Percentiles rank a stretch among this genome's conserved stretches.
These are phyloP conservation scores for Arge pagana DNA, from an alignment of 2,888 invertebrate genomes.

Conservation along the genomic window DNA sequence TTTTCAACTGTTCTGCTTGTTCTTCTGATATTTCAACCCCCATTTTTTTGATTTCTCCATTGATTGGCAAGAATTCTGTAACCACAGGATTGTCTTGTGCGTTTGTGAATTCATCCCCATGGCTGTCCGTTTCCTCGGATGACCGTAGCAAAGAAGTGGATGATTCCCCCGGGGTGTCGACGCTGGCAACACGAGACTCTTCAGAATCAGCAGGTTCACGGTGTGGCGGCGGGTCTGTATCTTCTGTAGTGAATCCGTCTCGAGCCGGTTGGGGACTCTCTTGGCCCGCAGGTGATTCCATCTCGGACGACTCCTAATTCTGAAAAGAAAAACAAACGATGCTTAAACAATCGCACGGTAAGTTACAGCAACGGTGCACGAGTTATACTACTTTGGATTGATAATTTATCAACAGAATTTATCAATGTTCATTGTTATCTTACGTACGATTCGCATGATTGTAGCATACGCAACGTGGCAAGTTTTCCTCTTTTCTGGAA, in stretches of 20 bases:
- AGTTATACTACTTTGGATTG: no score
- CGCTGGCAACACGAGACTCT: not conserved
- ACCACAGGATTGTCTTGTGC: slow-evolving; percentile 25
- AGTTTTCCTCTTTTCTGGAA: no score
- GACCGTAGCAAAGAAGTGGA: not conserved
- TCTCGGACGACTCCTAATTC: slow-evolving; percentile 39
- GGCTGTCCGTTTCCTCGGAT: not conserved
- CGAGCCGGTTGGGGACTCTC: no score
- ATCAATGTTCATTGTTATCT: not conserved
- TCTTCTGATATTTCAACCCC: slow-evolving; percentile 53
- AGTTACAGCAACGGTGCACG: no score
- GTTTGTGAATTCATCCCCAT: slow-evolving; percentile 16
- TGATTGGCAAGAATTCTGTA: slow-evolving; percentile 43
- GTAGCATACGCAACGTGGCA: no score
- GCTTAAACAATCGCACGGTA: not conserved
- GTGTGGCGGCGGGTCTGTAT: not conserved
- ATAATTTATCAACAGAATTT: slow-evolving; percentile 21
- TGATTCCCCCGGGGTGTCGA: not conserved
- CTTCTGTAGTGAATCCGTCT: slow-evolving; percentile 43
- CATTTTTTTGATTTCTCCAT: slow-evolving; percentile 47
- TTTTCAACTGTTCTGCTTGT: slow-evolving; percentile 47
- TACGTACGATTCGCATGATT: no score
- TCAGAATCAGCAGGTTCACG: not conserved
- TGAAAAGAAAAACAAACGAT: slow-evolving; percentile 29
- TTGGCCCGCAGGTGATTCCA: slow-evolving; percentile 49